Base-by-base conservation (phyloP, 2,113 vertebrate genomes). In the Paralichthys olivaceus region DNA sequence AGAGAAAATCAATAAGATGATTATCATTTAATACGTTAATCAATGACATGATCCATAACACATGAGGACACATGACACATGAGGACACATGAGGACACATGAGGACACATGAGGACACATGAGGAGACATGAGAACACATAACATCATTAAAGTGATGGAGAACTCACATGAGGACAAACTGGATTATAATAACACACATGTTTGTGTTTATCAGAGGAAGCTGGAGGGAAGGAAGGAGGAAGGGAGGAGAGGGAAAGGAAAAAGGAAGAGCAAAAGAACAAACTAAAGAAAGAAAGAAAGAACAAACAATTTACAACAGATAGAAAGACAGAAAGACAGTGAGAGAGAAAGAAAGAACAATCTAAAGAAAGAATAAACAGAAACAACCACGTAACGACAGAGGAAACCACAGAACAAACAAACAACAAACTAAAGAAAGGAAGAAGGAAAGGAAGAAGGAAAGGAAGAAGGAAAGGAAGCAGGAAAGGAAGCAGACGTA, bases 161-260 rank as follows among this genome's bases (percentile, higher is more conserved):
- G 22, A 28, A 55, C 51, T 56, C 12, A 1, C 15, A 61, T 76
- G 6, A 47, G 29, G 6, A 12, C 60, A 67, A 62, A 86, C 6
- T 2, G 4, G 14, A 74, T 80, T 49, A 54, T 32, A 69, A 67
- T 19, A 9, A 51, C 20, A 20, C 49, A 28, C 53, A 11, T 22
- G 11, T 72, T 32, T 81, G 23, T 61, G 60, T n/a, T n/a, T 12
- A 22, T 7, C 5, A 11, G 5, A 66, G 37, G 43, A 54, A 97
- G 15, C 12, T 28, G 29, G 40, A 12, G 1, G 23, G 34, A 22
- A 22, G 34, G 9, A 53, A 9, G 25, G 4, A 26, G 23, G 1
- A 4, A 69, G 9, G 5, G 25, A 34, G 7, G 32, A 34, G 28
- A 28, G 29, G 5, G 6, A 7, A 11, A 43, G 40, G 3, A 1